Conservation (phyloP, 2,888 invertebrate genomes). For the Noctua janthina region DNA sequence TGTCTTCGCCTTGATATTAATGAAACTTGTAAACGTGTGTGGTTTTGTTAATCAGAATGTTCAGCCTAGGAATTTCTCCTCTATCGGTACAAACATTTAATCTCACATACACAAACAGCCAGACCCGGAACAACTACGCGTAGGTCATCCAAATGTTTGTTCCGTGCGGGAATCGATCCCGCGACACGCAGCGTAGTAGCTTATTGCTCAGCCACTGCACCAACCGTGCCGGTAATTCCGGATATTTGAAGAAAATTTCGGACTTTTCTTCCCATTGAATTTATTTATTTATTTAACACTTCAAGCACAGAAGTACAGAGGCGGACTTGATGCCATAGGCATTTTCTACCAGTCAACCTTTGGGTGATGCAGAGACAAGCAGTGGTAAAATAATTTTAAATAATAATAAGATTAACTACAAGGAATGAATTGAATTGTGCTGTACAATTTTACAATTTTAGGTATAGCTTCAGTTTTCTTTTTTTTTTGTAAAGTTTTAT, state of each 20-base stretch:
- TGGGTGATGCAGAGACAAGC: no score
- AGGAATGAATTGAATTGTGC: background rate
- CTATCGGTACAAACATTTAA: background rate
- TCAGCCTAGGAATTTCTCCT: background rate
- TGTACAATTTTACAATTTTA: background rate
- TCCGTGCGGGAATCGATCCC: background rate
- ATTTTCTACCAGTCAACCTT: no score
- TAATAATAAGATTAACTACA: no score
- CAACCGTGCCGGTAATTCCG: no score
- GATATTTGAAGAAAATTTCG: background rate
- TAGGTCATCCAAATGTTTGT: background rate
- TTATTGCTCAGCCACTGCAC: background rate
- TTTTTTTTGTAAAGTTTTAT: no score
- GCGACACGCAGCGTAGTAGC: background rate
- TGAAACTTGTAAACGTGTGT: slow-evolving; percentile 26
- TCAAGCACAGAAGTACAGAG: no score
- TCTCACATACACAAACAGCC: background rate
- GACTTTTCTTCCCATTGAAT: background rate
- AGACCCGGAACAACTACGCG: background rate
- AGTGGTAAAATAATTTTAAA: no score
- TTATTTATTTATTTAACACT: no score
- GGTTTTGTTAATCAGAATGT: slow-evolving; percentile 28
- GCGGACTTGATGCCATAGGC: no score
- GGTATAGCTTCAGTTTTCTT: no score
- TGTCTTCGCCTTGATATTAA: slow-evolving; percentile 25